Percentiles rank a stretch among this genome's conserved stretches.
These are phyloP conservation scores for Heteromormyrus szaboi DNA, from an alignment of 2,797 vertebrate species.

Conservation along the genomic window DNA sequence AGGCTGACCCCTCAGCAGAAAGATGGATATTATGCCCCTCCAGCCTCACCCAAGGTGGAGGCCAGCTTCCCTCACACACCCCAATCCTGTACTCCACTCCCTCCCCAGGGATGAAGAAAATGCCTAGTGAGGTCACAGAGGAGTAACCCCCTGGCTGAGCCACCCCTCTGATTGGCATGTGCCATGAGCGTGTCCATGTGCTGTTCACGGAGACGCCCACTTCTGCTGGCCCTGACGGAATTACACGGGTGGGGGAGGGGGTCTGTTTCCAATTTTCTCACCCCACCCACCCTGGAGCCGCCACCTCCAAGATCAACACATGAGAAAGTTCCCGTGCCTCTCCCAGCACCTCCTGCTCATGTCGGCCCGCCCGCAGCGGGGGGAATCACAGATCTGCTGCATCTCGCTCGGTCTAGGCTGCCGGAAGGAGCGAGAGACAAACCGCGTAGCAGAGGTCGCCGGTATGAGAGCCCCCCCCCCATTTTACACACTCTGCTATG, in stretches of 20 bases:
- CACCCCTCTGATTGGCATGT: background rate
- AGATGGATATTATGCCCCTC: background rate
- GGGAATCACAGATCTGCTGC: background rate
- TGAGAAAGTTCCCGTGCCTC: conserved; percentile 26
- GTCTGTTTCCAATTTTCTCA: conserved; percentile 72
- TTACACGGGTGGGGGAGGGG: conserved; percentile 54
- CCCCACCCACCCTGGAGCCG: conserved; percentile 34
- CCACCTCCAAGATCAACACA: conserved; percentile 48
- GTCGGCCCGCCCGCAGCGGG: conserved; percentile 7
- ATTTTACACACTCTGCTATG: background rate
- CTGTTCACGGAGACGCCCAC: conserved; percentile 36
- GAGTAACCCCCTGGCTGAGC: background rate
- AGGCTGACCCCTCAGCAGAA: background rate
- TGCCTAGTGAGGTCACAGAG: background rate
- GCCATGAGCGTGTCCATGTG: background rate
- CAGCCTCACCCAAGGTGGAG: background rate
- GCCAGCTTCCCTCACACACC: background rate
- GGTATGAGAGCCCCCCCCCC: conserved; percentile 10
- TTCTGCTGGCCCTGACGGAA: conserved; percentile 51
- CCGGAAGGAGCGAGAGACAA: background rate
- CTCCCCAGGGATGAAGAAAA: background rate
- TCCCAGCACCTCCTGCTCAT: background rate
- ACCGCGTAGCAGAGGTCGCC: background rate
- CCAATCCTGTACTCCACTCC: background rate
- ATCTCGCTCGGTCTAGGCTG: background rate